Percentiles rank a stretch among this genome's conserved stretches.
Conservation (phyloP, 2,888 invertebrate species). For the Onthophagus sagittarius region DNA sequence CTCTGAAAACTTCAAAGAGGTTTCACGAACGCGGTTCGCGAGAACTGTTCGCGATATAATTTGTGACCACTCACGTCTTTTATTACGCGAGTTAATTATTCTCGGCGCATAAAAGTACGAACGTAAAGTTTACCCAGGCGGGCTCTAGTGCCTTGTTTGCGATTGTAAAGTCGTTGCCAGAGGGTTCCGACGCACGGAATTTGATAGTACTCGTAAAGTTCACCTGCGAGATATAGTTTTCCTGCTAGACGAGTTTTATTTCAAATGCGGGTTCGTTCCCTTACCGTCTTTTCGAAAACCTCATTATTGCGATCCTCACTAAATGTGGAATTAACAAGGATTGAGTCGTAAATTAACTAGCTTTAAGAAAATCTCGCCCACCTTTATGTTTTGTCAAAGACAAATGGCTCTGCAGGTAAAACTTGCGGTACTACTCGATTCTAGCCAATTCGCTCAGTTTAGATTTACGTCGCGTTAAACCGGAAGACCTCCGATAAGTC, state of each 20-base stretch:
- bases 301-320: background rate
- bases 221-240: background rate
- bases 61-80: background rate
- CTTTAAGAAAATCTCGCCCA: background rate
- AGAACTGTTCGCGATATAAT: background rate
- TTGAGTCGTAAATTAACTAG: background rate
- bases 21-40: background rate
- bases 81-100: background rate
- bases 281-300: background rate
- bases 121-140: background rate
- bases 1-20: background rate
- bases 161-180: background rate
- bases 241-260: background rate
- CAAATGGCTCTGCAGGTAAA: background rate
- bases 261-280: background rate
- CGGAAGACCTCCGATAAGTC: conserved; percentile 1
- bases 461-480: conserved; percentile 11
- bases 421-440: background rate
- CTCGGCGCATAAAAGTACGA: background rate
- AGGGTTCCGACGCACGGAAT: background rate
- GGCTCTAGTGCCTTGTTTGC: background rate
- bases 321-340: background rate
- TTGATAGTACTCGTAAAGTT: background rate
- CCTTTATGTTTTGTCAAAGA: background rate
- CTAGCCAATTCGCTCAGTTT: background rate